Evolutionary conservation across 1,140 invertebrate species (phyloP), one percentile per base, ranked within the genome.

Genomic region (Callitettix versicolor): DNA sequence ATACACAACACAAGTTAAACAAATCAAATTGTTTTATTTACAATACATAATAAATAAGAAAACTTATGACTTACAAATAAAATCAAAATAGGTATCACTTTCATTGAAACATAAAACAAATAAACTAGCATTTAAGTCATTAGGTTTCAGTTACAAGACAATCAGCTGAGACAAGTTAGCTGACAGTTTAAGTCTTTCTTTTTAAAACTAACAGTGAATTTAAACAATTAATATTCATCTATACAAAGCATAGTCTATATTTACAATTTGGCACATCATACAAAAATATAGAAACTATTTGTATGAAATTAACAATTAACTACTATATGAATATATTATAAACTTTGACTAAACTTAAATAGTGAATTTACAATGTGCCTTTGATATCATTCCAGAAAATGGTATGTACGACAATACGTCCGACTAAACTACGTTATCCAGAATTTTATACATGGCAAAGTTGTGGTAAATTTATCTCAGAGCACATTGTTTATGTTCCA

Each of bases 371-470:
- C 24, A 33, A 22, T 30, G 46, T 33, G 38, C 46, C 18, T 17
- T 52, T 47, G 26, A 26, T 50, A 43, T 26, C 17, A 34, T 40
- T 53, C 9, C 54, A 59, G 54, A 55, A 59, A 38, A 40, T 59
- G 72, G 79, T 85, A 43, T 85, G 79, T 55, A 82, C 80, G 11
- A 73, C 76, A n/a, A 76, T 86, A 55, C 72, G 79, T 21, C 78
- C 77, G 26, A 82, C 80, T 24, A 76, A 75, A 40, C 66, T 82
- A 24, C 75, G 76, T 9, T 80, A 75, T 65, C 69, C 73, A 0
- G 76, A 79, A 58, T 69, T 82, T 15, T 73, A 71, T 56, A 75
- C 71, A 3, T 84, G 81, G 79, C 66, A 76, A 61, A 78, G 78
- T 18, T 71, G 79, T 52, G 71, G 76, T 3, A 67, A 67, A 18